These are phyloP conservation scores for Drosophila setosimentum DNA, from an alignment of 2,888 invertebrate genomes.

Conservation along the genomic window DNA sequence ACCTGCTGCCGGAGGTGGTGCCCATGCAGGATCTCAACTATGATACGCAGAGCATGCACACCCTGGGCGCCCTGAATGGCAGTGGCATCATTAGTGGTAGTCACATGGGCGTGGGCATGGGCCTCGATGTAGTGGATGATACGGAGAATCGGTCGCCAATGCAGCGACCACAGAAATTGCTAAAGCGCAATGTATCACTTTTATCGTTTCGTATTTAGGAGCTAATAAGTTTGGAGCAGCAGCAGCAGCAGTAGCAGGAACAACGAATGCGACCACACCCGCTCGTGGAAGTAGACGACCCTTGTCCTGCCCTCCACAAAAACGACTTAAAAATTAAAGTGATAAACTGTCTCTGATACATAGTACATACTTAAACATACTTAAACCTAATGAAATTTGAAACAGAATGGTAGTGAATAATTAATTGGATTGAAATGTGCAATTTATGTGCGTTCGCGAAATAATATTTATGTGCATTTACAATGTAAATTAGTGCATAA, in stretches of 20 bases:
- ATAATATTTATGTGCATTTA: constrained; percentile 69
- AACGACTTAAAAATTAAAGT: constrained; percentile 74
- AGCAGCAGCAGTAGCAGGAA: constrained; percentile 38
- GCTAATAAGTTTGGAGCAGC: constrained; percentile 14
- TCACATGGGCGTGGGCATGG: constrained; percentile 69
- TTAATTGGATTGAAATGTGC: constrained; percentile 44
- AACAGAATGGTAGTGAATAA: constrained; percentile 60
- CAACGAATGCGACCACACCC: constrained; percentile 60
- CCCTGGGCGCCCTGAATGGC: constrained; percentile 66
- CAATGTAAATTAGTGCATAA: constrained; percentile 72
- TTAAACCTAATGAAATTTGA: constrained; percentile 60
- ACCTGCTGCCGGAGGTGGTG: constrained; percentile 84
- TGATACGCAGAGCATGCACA: constrained; percentile 81
- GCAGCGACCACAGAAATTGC: constrained; percentile 79
- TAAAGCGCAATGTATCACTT: constrained; percentile 84
- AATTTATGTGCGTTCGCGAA: constrained; percentile 47
- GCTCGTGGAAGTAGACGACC: constrained; percentile 19
- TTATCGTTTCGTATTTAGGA: constrained; percentile 84
- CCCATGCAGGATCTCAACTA: constrained; percentile 85
- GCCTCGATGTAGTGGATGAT: constrained; percentile 73
- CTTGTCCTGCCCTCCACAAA: constrained; percentile 55
- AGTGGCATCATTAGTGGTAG: constrained; percentile 67
- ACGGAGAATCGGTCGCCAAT: constrained; percentile 64
- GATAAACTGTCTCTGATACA: constrained; percentile 74
- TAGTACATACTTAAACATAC: constrained; percentile 54